Evolutionary conservation across 2,888 invertebrate genomes (phyloP).

Genomic region (Conus canariensis): DNA sequence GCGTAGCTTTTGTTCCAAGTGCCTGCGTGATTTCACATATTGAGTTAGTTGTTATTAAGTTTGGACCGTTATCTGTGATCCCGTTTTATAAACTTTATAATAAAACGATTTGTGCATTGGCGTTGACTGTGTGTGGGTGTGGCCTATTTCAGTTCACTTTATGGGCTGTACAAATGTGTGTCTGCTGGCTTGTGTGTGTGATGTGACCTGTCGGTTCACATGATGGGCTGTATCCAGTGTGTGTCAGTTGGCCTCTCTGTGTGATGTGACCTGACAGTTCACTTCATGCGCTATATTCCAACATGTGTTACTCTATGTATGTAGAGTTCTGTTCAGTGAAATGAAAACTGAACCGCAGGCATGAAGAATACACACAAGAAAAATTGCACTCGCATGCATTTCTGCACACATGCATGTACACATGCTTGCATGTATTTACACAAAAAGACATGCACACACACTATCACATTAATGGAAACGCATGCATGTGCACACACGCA

Average conservation of each 20-base stretch:
- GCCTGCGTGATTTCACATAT: constrained; percentile 17
- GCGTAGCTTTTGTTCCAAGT: neutral
- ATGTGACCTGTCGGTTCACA: neutral
- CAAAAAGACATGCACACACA: neutral
- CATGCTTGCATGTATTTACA: neutral
- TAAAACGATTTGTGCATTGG: neutral
- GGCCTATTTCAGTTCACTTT: neutral
- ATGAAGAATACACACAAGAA: neutral
- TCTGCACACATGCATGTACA: constrained; percentile 13
- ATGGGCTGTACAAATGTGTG: neutral
- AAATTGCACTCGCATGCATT: neutral
- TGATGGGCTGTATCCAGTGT: no score
- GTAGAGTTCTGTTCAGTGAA: no score
- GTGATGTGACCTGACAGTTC: no score
- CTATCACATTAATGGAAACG: constrained; percentile 14
- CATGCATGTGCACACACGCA: neutral
- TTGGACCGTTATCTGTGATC: constrained; percentile 29
- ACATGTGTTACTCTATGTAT: no score
- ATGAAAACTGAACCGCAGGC: neutral
- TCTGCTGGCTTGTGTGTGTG: neutral
- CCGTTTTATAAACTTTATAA: constrained; percentile 23
- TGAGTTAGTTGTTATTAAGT: neutral
- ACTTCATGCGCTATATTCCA: no score
- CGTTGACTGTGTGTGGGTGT: neutral
- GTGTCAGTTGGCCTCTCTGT: no score